A percentile compares a stretch with the other conserved stretches of the same genome.
Evolutionary conservation across 2,888 invertebrate genomes (phyloP).

Genomic region (Pollenia amentaria): DNA sequence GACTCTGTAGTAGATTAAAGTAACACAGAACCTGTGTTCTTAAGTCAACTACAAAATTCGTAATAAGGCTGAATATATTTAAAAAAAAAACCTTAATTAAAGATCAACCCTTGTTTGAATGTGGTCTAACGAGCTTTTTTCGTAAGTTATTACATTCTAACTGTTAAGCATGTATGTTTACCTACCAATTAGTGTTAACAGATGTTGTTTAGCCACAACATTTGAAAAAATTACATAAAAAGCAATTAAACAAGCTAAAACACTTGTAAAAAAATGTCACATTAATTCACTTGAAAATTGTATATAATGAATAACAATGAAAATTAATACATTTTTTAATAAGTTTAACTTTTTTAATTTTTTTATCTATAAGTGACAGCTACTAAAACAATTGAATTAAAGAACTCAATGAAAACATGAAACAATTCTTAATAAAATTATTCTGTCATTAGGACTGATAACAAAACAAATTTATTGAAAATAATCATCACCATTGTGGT

Average conservation of each 20-base stretch:
- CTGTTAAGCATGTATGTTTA: background rate
- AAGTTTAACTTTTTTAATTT: background rate
- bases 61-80: no score
- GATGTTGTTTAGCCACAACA: background rate
- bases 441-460: constrained; percentile 36
- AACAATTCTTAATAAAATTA: constrained; percentile 17
- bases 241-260: background rate
- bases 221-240: background rate
- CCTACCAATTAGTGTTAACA: background rate
- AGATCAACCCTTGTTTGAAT: no score
- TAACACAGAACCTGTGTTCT: no score
- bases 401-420: background rate
- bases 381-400: constrained; percentile 6
- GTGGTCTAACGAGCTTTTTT: no score
- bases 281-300: background rate
- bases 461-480: constrained; percentile 29
- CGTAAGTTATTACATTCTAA: no score
- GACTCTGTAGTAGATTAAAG: no score
- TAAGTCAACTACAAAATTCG: no score
- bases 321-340: background rate
- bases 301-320: constrained; percentile 31
- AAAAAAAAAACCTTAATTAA: no score
- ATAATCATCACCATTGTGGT: background rate
- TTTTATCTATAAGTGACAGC: background rate
- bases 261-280: background rate